phyloP scores from a whole-genome alignment of 1,140 invertebrate genomes.

The Ylistrum balloti region DNA sequence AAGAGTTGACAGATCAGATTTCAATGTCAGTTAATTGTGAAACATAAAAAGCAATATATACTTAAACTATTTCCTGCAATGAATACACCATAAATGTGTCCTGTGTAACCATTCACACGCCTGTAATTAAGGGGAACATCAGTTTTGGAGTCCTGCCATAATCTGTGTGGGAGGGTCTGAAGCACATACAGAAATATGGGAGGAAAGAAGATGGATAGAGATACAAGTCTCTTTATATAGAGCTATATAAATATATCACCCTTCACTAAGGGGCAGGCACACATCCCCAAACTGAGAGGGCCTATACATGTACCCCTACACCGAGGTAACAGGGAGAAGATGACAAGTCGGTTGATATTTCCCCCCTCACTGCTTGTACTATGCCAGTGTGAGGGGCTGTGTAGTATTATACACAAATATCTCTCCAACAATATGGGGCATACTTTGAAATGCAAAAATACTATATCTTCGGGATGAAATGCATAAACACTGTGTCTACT shows the following conservation, averaged over 20 bases:
- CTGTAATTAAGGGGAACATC: conserved; percentile 19
- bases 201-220: neutral
- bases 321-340: neutral
- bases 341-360: neutral
- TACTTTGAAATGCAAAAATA: neutral
- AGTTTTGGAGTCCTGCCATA: conserved; percentile 1
- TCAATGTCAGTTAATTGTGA: neutral
- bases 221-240: neutral
- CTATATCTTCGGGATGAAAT: conserved; percentile 2
- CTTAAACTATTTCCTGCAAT: neutral
- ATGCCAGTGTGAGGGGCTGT: too few relatives aligned
- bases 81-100: neutral
- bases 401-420: neutral
- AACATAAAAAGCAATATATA: neutral
- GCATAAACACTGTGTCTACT: conserved; percentile 31
- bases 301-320: neutral
- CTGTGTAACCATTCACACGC: neutral
- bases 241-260: neutral
- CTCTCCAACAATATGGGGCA: neutral
- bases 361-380: too few relatives aligned
- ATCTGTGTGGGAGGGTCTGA: neutral
- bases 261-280: too few relatives aligned
- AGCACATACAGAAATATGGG: neutral
- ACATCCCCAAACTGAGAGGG: neutral
- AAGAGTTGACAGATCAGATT: conserved; percentile 25